These are phyloP conservation scores for Chionodraco myersi DNA, from an alignment of 2,113 vertebrate genomes.

Conservation along the genomic window DNA sequence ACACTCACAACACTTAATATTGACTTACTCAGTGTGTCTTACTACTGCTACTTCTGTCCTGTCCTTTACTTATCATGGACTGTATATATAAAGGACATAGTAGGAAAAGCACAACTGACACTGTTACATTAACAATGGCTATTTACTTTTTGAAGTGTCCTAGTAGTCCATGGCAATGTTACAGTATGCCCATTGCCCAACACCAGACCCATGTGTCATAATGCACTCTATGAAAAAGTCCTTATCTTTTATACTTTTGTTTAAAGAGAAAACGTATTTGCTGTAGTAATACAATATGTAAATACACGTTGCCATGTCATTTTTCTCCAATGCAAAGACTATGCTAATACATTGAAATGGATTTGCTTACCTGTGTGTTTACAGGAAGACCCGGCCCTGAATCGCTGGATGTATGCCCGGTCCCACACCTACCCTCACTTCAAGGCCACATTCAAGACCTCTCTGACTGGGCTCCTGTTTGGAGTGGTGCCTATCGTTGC, in stretches of 20 bases:
- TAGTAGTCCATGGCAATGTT: no score
- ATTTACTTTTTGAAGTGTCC: no score
- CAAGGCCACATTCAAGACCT: slow-evolving; percentile 86
- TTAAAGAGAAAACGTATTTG: not conserved
- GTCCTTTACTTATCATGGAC: no score
- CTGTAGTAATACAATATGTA: not conserved
- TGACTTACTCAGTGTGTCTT: not conserved
- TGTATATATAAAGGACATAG: no score
- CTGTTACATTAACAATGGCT: no score
- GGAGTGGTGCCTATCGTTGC: slow-evolving; percentile 85
- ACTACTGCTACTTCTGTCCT: not conserved
- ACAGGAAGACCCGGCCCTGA: slow-evolving; percentile 92
- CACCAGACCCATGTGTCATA: no score
- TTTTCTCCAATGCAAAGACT: not conserved
- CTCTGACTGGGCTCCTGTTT: slow-evolving; percentile 82
- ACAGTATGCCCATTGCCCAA: no score
- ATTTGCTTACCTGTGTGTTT: slow-evolving; percentile 17
- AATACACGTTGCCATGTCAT: not conserved
- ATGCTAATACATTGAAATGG: not conserved
- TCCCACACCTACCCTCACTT: slow-evolving; percentile 85
- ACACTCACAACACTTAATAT: no score
- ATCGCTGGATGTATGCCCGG: slow-evolving; percentile 88
- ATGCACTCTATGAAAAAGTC: no score
- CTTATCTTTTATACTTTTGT: not conserved
- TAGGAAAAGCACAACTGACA: no score